phyloP scores from a whole-genome alignment of 1,140 invertebrate genomes.

The Lordiphosa stackelbergi region DNA sequence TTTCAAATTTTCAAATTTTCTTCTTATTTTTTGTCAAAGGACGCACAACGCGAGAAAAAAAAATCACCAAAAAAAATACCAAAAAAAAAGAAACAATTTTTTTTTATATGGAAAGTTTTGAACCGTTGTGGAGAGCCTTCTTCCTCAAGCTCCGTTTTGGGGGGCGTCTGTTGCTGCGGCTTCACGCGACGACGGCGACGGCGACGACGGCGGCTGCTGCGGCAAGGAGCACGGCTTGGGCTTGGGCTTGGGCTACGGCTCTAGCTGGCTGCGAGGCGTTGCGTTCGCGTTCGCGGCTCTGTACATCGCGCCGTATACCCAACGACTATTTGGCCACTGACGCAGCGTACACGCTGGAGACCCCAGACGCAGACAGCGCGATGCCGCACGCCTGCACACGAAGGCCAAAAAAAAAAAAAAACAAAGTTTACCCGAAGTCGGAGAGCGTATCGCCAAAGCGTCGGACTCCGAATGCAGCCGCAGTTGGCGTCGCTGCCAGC shows the following conservation, averaged over 20 bases:
- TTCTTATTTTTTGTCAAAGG: constrained; percentile 12
- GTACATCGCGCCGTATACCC: constrained; percentile 76
- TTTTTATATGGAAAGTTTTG: constrained; percentile 19
- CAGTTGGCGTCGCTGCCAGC: constrained; percentile 8
- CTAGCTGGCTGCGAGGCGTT: constrained; percentile 37
- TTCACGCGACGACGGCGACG: constrained; percentile 3
- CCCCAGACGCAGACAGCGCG: constrained; percentile 44
- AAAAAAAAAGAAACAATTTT: constrained; percentile 12
- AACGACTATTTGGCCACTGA: constrained; percentile 70
- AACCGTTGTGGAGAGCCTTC: constrained; percentile 27
- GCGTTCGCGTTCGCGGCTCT: constrained; percentile 69
- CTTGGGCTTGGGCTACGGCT: constrained; percentile 9
- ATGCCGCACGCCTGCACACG: constrained; percentile 3
- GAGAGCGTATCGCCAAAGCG: not conserved
- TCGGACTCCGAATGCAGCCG: constrained; percentile 41
- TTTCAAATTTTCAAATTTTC: constrained; percentile 16
- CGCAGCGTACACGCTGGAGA: constrained; percentile 64
- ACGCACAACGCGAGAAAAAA: constrained; percentile 5
- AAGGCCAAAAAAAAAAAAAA: constrained; percentile 12
- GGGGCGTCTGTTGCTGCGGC: constrained; percentile 10
- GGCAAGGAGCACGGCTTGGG: constrained; percentile 3
- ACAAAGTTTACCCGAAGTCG: constrained; percentile 29
- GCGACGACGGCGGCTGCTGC: not conserved
- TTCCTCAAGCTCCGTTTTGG: constrained; percentile 7
- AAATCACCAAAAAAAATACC: constrained; percentile 36